Evolutionary conservation across 2,797 vertebrate species (phyloP), one percentile per base, ranked within the genome.

Genomic region (Cygnus olor): DNA sequence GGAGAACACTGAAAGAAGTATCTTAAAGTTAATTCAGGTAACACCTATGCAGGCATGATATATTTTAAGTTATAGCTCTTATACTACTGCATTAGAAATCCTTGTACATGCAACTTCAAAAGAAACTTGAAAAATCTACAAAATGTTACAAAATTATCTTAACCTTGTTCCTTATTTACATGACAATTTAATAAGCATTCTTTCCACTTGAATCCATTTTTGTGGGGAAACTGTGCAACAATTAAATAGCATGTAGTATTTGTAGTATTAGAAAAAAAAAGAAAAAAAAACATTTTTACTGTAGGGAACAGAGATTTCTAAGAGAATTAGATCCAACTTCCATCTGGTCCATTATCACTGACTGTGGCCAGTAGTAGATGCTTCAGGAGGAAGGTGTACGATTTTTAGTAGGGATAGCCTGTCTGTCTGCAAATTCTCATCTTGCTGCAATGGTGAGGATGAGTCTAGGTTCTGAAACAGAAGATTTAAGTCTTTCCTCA

Each of bases 301-400:
- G 6, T 9, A 47, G 42, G 32, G 21, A 71, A 57, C 0, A 25
- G 68, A n/a, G n/a, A 44, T 85, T 94, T 83, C 71, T 61, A 21
- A 30, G 60, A 45, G 76, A 68, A 71, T n/a, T 3, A 2, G 66
- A 79, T 92, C 53, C 80, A 93, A 2, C 34, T 72, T 65, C 83
- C 88, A 44, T 90, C 93, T 89, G 87, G 30, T 83, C 77, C 70
- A 4, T 73, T 71, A n/a, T 58, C 2, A 0, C 61, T 7, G 36
- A 83, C 11, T 11, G 61, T 91, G 80, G 66, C 78, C 91, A 63
- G 45, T 12, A 91, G 66, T 88, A 95, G 93, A 76, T 91, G 89
- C 85, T 89, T 71, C 65, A 85, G 79, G 45, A 93, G 40, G 72
- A 83, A 93, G 54, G 61, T 89, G 72, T 87, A 80, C 92, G 69